These are phyloP conservation scores for Chrysaora quinquecirrha DNA, from an alignment of 30 jellyfish, hydroid and myxozoan species.

Conservation along the genomic window DNA sequence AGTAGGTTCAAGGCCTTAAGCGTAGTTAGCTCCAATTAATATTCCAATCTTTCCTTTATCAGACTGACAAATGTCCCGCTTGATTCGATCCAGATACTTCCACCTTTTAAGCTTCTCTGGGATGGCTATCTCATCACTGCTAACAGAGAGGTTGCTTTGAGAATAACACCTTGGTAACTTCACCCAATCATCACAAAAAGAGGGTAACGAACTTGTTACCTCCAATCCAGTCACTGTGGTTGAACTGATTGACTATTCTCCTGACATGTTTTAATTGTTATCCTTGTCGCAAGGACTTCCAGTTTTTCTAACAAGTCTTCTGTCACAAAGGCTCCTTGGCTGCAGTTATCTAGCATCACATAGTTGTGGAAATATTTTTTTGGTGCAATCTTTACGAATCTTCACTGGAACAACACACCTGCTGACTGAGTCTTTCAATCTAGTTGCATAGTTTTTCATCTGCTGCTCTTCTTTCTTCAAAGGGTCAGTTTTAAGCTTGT, in stretches of 20 bases:
- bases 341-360: constrained; percentile 41
- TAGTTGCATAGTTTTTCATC: neutral
- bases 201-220: constrained; percentile 6
- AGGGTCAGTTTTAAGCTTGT: neutral
- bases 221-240: constrained; percentile 9
- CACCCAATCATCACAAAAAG: neutral
- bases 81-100: constrained; percentile 7
- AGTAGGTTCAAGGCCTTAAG: constrained; percentile 29
- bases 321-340: constrained; percentile 51
- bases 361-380: neutral
- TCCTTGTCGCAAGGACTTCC: neutral
- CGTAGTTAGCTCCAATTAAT: constrained; percentile 8
- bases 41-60: constrained; percentile 10
- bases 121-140: constrained; percentile 10
- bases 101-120: constrained; percentile 5
- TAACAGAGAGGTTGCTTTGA: constrained; percentile 2
- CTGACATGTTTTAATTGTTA: constrained; percentile 20
- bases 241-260: constrained; percentile 5
- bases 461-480: constrained; percentile 3
- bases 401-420: constrained; percentile 38
- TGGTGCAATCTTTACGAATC: constrained; percentile 4
- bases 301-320: constrained; percentile 11
- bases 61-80: neutral
- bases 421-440: constrained; percentile 26
- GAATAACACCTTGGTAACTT: neutral